Base-by-base conservation (phyloP, 2,888 invertebrate genomes). In the Adelognathus sp. region DNA sequence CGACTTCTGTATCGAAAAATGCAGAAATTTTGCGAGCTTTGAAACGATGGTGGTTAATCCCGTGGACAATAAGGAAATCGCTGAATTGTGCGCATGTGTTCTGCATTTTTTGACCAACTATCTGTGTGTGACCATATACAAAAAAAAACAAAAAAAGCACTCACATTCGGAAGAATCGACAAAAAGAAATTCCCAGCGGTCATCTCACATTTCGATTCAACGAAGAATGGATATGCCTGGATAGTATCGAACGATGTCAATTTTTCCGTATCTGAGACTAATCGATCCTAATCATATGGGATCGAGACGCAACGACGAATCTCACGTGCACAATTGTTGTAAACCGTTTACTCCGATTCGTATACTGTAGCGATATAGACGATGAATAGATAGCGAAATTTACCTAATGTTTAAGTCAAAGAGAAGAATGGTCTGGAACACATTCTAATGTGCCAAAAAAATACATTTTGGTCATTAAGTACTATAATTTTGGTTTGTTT, bases 351-450 rank as follows among this genome's bases (percentile, higher is more conserved):
- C 69, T 58, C 72, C 36, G 41, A 71, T 74, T 5, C 14, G 54
- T 70, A 70, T 70, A 75, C 58, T 24, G 69, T 76, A 79, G 71
- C 50, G 36, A 41, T n/a, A n/a, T 64, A 58, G 44, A 61, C 18
- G 6, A 14, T 14, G 21, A n/a, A 9, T 50, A 69, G 41, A 50
- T 76, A 72, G 74, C 61, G 58, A 50, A 75, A 67, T 52, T 58
- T 78, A 69, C 77, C 67, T 81, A 81, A 76, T 64, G 71, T 50
- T 31, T 79, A 80, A 80, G 66, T 79, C 80, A 84, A 81, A 87
- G 90, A 89, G 90, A 90, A 90, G 88, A 90, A 90, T 90, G 90
- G 90, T 90, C 90, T 90, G 90, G 86, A 90, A 90, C 89, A 86
- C 90, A 90, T 90, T 90, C 77, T 82, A 84, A 86, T 81, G 87